Conservation (phyloP, 2,113 vertebrate genomes). For the Pelobates fuscus region DNA sequence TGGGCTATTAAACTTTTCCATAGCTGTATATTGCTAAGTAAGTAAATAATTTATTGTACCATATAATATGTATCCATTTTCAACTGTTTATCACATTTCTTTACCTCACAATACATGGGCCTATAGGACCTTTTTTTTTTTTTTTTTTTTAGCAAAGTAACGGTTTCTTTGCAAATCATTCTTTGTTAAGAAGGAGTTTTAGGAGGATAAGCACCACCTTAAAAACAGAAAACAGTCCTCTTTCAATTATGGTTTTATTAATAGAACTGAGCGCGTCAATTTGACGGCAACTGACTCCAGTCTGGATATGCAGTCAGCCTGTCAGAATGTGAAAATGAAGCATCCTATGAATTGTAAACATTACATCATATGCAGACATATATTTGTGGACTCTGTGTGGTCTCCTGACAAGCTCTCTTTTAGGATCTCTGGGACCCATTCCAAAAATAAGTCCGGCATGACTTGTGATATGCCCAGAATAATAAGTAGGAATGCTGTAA, state of each 20-base stretch:
- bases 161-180: too few species aligned
- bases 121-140: too few species aligned
- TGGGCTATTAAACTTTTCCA: too few species aligned
- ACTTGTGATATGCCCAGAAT: background rate
- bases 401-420: conserved; percentile 46
- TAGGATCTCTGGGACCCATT: conserved; percentile 49
- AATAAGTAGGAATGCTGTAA: background rate
- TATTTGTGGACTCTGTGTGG: conserved; percentile 46
- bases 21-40: too few species aligned
- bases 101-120: too few species aligned
- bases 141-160: too few species aligned
- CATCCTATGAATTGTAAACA: conserved; percentile 54
- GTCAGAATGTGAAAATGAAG: conserved; percentile 55
- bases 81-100: too few species aligned
- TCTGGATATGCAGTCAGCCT: conserved; percentile 6
- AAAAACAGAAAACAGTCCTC: background rate
- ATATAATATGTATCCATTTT: too few species aligned
- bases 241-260: background rate
- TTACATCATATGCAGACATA: conserved; percentile 40
- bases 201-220: too few species aligned
- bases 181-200: too few species aligned
- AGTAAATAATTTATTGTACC: too few species aligned
- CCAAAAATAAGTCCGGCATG: conserved; percentile 52
- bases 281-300: conserved; percentile 19
- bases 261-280: conserved; percentile 27